Conservation (phyloP, 2,113 vertebrate species). For the Onychostoma macrolepis region DNA sequence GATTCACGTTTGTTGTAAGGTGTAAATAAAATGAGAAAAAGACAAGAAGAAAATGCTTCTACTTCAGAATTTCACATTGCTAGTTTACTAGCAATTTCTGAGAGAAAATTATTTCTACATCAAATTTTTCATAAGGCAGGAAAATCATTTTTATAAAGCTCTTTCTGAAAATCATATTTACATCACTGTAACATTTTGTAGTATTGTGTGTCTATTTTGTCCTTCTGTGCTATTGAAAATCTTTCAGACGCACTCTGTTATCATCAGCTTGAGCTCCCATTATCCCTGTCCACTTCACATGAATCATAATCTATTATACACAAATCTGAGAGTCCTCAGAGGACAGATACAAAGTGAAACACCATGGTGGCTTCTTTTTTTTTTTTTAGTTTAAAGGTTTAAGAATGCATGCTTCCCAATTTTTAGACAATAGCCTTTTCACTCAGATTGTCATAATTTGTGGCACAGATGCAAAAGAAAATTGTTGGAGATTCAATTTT, state of each 20-base stretch:
- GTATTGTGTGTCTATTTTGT: neutral
- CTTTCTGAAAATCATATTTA: neutral
- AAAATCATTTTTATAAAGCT: neutral
- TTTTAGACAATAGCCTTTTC: neutral
- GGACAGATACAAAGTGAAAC: neutral
- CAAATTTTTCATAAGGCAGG: neutral
- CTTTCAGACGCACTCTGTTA: neutral
- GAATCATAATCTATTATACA: neutral
- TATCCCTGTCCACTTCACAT: neutral
- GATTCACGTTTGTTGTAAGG: no score
- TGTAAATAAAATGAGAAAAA: no score
- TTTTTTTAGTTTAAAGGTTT: neutral
- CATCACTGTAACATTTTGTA: neutral
- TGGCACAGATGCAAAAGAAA: neutral
- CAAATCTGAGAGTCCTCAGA: neutral
- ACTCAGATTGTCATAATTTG: neutral
- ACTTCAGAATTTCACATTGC: no score
- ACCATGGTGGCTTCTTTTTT: neutral
- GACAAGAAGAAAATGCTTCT: no score
- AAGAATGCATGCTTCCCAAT: neutral
- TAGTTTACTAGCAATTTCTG: no score
- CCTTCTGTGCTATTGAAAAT: neutral
- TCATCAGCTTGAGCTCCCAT: neutral
- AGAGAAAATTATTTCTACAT: neutral
- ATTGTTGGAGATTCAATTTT: neutral